phyloP scores from a whole-genome alignment of 2,888 invertebrate species.

The Tineola bisselliella region DNA sequence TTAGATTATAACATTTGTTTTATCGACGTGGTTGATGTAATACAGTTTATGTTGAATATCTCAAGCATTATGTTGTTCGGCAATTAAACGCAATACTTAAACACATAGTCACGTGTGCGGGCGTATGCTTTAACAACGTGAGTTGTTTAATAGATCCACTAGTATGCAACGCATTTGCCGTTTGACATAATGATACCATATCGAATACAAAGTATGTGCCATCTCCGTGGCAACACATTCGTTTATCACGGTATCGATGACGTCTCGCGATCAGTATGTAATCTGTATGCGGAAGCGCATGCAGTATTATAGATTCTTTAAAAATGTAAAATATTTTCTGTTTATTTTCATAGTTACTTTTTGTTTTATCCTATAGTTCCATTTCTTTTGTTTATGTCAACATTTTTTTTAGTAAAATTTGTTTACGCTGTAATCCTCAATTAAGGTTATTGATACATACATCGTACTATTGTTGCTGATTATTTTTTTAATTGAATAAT shows the following conservation, averaged over 20 bases:
- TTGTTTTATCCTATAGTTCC: background rate
- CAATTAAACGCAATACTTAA: slow-evolving; percentile 3
- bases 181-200: background rate
- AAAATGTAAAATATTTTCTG: too few relatives aligned
- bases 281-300: background rate
- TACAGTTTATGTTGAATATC: background rate
- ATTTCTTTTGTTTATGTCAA: background rate
- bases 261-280: background rate
- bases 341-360: background rate
- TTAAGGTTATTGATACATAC: background rate
- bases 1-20: too few relatives aligned
- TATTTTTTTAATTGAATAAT: background rate
- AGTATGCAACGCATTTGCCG: background rate
- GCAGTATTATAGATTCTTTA: too few relatives aligned
- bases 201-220: background rate
- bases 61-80: background rate
- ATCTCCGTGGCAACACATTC: slow-evolving; percentile 3
- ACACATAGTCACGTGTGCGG: slow-evolving; percentile 4
- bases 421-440: background rate
- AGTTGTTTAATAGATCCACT: background rate
- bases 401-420: background rate
- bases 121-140: slow-evolving; percentile 2
- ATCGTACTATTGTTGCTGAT: too few relatives aligned
- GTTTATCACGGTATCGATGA: background rate
- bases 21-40: too few relatives aligned